phyloP scores from a whole-genome alignment of 2,888 invertebrate species.

The Rotaria macrura region DNA sequence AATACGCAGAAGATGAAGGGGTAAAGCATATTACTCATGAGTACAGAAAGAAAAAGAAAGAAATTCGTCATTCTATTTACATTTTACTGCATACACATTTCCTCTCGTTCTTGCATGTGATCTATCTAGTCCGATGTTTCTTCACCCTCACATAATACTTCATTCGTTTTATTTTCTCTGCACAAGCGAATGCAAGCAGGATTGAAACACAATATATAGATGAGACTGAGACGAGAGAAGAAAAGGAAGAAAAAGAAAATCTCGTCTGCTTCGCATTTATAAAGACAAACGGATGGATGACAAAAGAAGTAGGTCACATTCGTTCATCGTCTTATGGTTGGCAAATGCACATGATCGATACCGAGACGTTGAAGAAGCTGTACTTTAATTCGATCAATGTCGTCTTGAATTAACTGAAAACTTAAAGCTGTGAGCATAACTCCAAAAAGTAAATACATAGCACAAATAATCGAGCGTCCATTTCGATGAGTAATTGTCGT shows the following conservation, averaged over 20 bases:
- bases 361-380: neutral
- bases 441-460: conserved; percentile 34
- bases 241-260: neutral
- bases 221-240: neutral
- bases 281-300: neutral
- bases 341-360: neutral
- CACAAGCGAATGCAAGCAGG: too few species aligned
- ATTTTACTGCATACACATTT: neutral
- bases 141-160: neutral
- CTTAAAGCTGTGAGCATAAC: conserved; percentile 35
- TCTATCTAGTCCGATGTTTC: neutral
- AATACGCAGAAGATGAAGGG: neutral
- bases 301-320: too few species aligned
- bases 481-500: conserved; percentile 25
- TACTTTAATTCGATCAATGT: neutral
- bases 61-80: neutral
- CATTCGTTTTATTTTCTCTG: neutral
- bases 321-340: neutral
- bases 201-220: too few species aligned
- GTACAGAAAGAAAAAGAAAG: neutral
- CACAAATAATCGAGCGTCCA: conserved; percentile 31
- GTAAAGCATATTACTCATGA: neutral
- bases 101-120: neutral
- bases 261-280: too few species aligned
- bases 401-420: conserved; percentile 32